Evolutionary conservation across 2,797 vertebrate species (phyloP), one percentile per base, ranked within the genome.

Genomic region (Sebastes matsubarae): DNA sequence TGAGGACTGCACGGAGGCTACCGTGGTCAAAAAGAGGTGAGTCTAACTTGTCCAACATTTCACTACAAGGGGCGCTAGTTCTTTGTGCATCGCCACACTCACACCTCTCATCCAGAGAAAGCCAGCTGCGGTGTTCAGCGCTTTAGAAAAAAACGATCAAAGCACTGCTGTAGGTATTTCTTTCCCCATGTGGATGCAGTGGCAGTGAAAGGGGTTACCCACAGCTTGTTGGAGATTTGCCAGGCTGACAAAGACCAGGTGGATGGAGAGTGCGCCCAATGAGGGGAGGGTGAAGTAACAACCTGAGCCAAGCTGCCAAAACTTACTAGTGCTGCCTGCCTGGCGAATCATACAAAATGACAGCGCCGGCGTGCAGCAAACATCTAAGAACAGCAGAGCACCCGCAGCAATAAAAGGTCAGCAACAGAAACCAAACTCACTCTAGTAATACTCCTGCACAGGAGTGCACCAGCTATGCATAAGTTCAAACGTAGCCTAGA

Each of bases 221-320:
- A 80, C 69, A 77, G 76, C 80, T 76, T 68, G 72, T 70, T 94
- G 91, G 89, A 89, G 60, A 63, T 80, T 84, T 79, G 81, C 91
- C 93, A 92, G 82, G 79, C 54, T 77, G 87, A 87, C 84, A 87
- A 64, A 80, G 60, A 85, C 11, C 66, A 72, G 81, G 78, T 87
- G 91, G 88, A 89, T 80, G 72, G 81, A 86, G 70, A 75, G 68
- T 61, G 71, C 57, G 64, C 50, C 77, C 84, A 70, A 80, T 80
- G 86, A 84, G 64, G 72, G 55, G 77, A 84, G 79, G 79, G 72
- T 90, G 79, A 80, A 86, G 81, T 60, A 91, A 89, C 87, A 94
- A 88, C 81, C 84, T 83, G 72, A 90, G 78, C 84, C 77, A 78
- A 89, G 75, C 85, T 87, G 86, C 76, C 86, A 81, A 79, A 92